phyloP scores from a whole-genome alignment of 2,797 vertebrate genomes.

The Chiroxiphia lanceolata region DNA sequence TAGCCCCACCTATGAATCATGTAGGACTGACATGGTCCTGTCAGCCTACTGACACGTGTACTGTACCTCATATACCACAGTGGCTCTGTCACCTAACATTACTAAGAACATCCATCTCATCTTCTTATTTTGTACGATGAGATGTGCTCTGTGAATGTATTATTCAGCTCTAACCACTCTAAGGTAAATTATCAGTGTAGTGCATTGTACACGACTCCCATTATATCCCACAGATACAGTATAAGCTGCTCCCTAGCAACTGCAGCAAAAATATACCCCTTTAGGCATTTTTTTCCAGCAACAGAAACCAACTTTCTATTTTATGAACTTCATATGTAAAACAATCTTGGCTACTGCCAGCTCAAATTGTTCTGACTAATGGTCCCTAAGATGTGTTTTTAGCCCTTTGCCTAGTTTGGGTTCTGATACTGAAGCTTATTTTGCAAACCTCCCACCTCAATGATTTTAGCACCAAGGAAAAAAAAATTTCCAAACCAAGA shows the following conservation, averaged over 20 bases:
- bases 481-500: neutral
- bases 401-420: neutral
- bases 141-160: conserved; percentile 8
- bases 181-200: conserved; percentile 5
- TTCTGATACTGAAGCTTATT: neutral
- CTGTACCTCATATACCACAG: neutral
- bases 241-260: conserved; percentile 47
- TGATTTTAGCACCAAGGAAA: conserved; percentile 14
- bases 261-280: conserved; percentile 5
- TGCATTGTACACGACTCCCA: conserved; percentile 5
- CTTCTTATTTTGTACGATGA: neutral
- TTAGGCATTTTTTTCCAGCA: neutral
- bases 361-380: conserved; percentile 42
- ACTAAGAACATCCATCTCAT: conserved; percentile 12
- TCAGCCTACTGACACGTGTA: neutral
- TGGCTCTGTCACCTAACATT: conserved; percentile 8
- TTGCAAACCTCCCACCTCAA: neutral
- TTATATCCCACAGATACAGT: conserved; percentile 10
- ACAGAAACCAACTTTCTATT: conserved; percentile 18
- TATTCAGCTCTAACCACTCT: neutral
- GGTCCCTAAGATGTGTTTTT: conserved; percentile 39
- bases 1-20: neutral
- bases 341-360: neutral
- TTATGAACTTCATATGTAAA: conserved; percentile 55
- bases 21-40: neutral